These are phyloP conservation scores for Seriola rivoliana DNA, from an alignment of 2,113 vertebrate genomes.

Conservation along the genomic window DNA sequence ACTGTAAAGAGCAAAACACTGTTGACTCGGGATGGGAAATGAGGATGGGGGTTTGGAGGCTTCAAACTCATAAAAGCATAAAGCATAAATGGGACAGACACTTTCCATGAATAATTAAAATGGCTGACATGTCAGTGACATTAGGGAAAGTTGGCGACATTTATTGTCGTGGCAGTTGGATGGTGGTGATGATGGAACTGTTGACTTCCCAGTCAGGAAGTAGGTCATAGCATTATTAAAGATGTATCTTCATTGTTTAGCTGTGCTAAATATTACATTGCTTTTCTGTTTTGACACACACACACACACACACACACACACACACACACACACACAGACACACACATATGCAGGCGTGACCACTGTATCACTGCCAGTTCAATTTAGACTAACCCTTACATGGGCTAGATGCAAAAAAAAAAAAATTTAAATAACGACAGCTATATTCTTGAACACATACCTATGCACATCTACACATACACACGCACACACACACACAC, in stretches of 20 bases:
- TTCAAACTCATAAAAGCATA: slow-evolving; percentile 72
- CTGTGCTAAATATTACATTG: slow-evolving; percentile 64
- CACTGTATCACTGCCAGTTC: slow-evolving; percentile 3
- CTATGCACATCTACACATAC: background rate
- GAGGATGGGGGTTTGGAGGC: slow-evolving; percentile 42
- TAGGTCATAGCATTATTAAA: slow-evolving; percentile 81
- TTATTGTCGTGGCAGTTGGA: slow-evolving; percentile 59
- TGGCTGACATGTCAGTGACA: slow-evolving; percentile 78
- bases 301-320: slow-evolving; percentile 8
- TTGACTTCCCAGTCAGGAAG: slow-evolving; percentile 70
- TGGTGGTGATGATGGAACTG: slow-evolving; percentile 64
- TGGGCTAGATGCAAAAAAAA: background rate
- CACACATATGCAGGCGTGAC: slow-evolving; percentile 13
- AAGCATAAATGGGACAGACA: slow-evolving; percentile 76
- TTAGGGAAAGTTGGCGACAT: slow-evolving; percentile 70
- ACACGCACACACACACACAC: too few relatives aligned
- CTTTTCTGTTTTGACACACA: slow-evolving; percentile 15
- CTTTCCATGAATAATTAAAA: slow-evolving; percentile 80
- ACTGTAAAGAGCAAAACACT: slow-evolving; percentile 31
- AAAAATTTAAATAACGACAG: background rate
- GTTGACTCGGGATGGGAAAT: slow-evolving; percentile 40
- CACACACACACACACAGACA: background rate
- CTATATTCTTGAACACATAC: slow-evolving; percentile 19
- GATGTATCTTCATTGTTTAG: slow-evolving; percentile 58
- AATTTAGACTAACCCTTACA: background rate